phyloP scores from a whole-genome alignment of 2,797 vertebrate genomes.

The Pseudomugil gertrudae region DNA sequence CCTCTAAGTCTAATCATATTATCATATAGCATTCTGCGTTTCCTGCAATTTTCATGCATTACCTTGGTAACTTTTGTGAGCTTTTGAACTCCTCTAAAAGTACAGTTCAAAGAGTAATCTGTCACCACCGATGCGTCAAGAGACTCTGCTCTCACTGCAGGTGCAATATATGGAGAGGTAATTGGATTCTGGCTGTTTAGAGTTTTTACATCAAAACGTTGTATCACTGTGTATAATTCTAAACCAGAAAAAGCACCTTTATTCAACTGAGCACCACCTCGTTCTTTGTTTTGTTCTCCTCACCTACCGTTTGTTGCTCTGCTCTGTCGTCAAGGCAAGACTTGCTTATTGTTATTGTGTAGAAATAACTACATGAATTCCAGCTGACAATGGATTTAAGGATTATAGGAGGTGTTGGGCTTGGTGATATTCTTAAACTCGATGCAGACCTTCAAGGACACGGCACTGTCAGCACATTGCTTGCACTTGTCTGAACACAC shows the following conservation, averaged over 20 bases:
- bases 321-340: constrained; percentile 18
- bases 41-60: constrained; percentile 36
- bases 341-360: constrained; percentile 43
- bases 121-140: constrained; percentile 48
- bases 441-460: constrained; percentile 68
- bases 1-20: constrained; percentile 20
- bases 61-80: constrained; percentile 54
- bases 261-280: constrained; percentile 21
- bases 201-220: constrained; percentile 58
- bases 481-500: constrained; percentile 44
- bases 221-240: constrained; percentile 33
- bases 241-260: constrained; percentile 28
- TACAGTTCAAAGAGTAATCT: constrained; percentile 61
- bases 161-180: constrained; percentile 51
- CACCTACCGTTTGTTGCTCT: constrained; percentile 10
- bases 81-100: constrained; percentile 59
- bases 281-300: constrained; percentile 31
- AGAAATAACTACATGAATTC: constrained; percentile 43
- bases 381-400: constrained; percentile 55
- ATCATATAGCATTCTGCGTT: constrained; percentile 7
- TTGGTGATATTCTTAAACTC: constrained; percentile 67
- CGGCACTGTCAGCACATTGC: constrained; percentile 60
- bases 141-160: constrained; percentile 38
- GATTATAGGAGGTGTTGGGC: constrained; percentile 61
- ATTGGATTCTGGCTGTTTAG: constrained; percentile 59